Conservation (phyloP, 1,140 invertebrate genomes). For the Oedothorax gibbosus region DNA sequence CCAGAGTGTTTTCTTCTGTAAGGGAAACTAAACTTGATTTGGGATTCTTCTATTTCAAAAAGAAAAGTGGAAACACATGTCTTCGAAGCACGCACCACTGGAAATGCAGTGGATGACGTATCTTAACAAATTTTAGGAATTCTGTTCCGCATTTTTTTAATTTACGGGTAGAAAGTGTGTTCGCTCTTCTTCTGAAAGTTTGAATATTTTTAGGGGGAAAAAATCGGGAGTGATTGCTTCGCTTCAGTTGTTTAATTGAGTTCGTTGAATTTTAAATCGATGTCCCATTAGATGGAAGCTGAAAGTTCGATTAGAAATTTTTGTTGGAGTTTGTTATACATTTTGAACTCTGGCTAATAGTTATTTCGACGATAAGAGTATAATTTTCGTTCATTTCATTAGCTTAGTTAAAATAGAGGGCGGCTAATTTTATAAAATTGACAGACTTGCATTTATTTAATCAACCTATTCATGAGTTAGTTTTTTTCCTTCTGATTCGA, state of each 20-base stretch:
- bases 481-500: no score
- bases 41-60: constrained; percentile 1
- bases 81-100: constrained; percentile 13
- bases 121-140: constrained; percentile 13
- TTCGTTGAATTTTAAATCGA: constrained; percentile 46
- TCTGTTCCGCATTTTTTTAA: constrained; percentile 15
- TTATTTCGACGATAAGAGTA: no score
- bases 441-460: no score
- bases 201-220: constrained; percentile 13
- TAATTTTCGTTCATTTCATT: no score
- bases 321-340: no score
- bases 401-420: no score
- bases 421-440: no score
- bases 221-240: constrained; percentile 31
- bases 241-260: constrained; percentile 49
- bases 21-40: constrained; percentile 2
- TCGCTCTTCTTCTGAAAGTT: neutral
- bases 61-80: constrained; percentile 55
- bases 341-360: no score
- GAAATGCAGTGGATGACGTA: constrained; percentile 21
- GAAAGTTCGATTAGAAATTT: no score
- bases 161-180: constrained; percentile 6
- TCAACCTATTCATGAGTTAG: no score
- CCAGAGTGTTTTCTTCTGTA: constrained; percentile 55
- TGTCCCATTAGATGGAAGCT: constrained; percentile 32